Base-by-base conservation (phyloP, 2,797 vertebrate species). In the Otus scops region DNA sequence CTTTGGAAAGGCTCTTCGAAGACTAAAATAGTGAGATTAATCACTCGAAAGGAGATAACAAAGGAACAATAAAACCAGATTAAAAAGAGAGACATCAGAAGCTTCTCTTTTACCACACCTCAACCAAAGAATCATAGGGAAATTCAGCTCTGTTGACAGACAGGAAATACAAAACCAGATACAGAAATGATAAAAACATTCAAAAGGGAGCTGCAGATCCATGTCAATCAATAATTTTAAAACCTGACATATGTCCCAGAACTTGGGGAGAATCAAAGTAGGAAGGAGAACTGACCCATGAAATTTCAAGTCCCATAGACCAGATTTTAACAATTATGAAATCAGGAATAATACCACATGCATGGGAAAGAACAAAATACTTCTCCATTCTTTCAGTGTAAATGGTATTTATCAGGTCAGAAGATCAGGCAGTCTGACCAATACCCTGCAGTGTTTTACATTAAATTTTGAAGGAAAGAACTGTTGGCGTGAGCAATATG, bases 1-100 rank as follows among this genome's bases (percentile, higher is more conserved):
- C 69, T 77, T 84, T 39, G 38, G 73, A 95, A 95, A 73, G 39
- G 61, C 61, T 78, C 69, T 84, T 88, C 2, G 1, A 84, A 88
- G 69, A 61, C 69, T 90, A 65, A 86, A 95, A 92, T 39, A 76
- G 73, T 24, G 50, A 93, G 85, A 93, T 94, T 93, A 90, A 94
- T 90, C 84, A 85, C 67, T 77, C 47, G 60, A 81, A 92, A 67
- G 71, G 53, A 94, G n/a, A 92, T n/a, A 84, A 41, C 48, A 82
- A 88, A 94, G 45, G 65, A 94, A 90, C 69, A 91, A 92, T 73
- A 92, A 90, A 94, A 73, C n/a, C 59, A 89, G 67, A 95, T 85
- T 86, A 63, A 92, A 85, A 88, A 63, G 34, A 60, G 21, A 81
- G 14, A 71, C 54, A 86, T 53, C 47, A 80, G 78, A 85, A 92